These are phyloP conservation scores for Drosophila baimaii DNA, from an alignment of 1,140 invertebrate genomes.

Conservation along the genomic window DNA sequence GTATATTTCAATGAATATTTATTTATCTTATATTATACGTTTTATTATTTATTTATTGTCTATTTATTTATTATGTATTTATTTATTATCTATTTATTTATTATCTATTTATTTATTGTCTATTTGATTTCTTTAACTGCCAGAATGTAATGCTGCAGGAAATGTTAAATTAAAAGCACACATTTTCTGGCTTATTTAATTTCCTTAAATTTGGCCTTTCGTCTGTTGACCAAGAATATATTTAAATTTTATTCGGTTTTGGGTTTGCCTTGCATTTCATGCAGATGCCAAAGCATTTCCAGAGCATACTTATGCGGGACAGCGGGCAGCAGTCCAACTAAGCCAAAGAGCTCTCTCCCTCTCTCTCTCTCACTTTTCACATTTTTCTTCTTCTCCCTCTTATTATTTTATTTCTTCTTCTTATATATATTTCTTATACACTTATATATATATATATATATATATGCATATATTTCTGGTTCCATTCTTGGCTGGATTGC, in stretches of 20 bases:
- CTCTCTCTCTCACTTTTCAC: slow-evolving; percentile 13
- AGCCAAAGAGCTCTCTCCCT: slow-evolving; percentile 51
- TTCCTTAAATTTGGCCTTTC: slow-evolving; percentile 9
- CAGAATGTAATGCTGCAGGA: not conserved
- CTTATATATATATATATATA: not conserved
- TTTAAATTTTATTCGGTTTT: slow-evolving; percentile 46
- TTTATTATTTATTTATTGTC: too few relatives aligned
- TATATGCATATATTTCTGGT: not conserved
- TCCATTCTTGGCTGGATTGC: slow-evolving; percentile 41
- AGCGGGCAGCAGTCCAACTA: slow-evolving; percentile 52
- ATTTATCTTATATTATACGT: too few relatives aligned
- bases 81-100: too few relatives aligned
- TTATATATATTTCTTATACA: not conserved
- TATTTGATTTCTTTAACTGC: too few relatives aligned
- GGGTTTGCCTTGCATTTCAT: slow-evolving; percentile 18
- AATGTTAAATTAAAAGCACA: not conserved
- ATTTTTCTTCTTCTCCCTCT: slow-evolving; percentile 3
- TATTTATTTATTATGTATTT: too few relatives aligned
- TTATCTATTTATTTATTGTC: not conserved
- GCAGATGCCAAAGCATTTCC: slow-evolving; percentile 49
- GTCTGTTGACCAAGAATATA: slow-evolving; percentile 2
- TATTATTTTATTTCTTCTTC: slow-evolving; percentile 1
- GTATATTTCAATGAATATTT: too few relatives aligned
- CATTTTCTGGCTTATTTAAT: slow-evolving; percentile 21
- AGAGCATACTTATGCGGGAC: slow-evolving; percentile 45